Conservation (phyloP, 2,888 invertebrate species). For the Eilema griseolum region DNA sequence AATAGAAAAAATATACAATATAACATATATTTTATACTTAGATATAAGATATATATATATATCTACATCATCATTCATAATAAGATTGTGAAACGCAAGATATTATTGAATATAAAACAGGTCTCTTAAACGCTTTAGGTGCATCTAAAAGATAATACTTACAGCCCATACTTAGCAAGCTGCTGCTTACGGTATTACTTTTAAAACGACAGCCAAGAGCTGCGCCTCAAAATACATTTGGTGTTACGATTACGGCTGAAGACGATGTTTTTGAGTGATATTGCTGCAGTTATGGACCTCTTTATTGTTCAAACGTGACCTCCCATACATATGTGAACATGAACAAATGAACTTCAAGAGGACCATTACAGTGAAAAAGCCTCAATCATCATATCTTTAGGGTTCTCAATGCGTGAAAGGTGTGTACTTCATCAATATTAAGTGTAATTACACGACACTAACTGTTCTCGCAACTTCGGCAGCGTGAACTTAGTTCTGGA, state of each 20-base stretch:
- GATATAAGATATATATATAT: no score
- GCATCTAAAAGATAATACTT: neutral
- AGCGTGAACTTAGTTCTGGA: no score
- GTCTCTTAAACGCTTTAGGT: neutral
- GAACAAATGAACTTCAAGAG: neutral
- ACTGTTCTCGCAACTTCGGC: no score
- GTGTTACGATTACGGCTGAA: conserved; percentile 13
- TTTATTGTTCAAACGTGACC: conserved; percentile 25
- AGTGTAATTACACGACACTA: no score
- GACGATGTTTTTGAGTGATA: conserved; percentile 10
- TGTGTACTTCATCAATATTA: no score
- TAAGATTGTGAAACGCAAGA: neutral
- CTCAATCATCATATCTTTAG: neutral
- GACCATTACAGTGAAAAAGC: neutral
- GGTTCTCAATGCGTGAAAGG: neutral
- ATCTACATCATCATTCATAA: neutral
- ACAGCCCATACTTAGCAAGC: neutral
- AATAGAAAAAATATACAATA: no score
- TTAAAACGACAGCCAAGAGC: conserved; percentile 1
- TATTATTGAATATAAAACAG: neutral
- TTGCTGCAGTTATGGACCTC: conserved; percentile 13
- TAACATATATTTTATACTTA: no score
- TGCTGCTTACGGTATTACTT: neutral
- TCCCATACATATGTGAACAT: conserved; percentile 12
- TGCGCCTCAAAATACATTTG: neutral